These are phyloP conservation scores for Cyphomyrus discorhynchus DNA, from an alignment of 2,113 vertebrate genomes.

Conservation along the genomic window DNA sequence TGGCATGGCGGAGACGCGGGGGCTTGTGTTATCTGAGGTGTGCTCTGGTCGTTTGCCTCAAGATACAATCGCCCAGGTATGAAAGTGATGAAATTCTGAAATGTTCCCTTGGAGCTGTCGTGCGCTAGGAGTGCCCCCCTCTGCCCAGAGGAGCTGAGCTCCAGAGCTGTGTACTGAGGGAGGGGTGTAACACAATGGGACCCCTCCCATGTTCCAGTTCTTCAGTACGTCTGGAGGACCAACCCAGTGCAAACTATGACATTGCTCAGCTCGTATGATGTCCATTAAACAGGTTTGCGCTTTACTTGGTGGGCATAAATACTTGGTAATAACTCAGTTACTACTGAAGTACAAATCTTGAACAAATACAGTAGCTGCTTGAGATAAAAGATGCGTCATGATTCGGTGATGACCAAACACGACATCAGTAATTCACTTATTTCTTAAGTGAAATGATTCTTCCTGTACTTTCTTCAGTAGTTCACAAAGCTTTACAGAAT, in stretches of 20 bases:
- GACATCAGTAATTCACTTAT: not conserved
- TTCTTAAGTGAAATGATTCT: not conserved
- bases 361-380: not conserved
- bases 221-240: not conserved
- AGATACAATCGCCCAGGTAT: not conserved
- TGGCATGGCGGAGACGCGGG: not conserved
- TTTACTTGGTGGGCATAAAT: not conserved
- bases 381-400: not conserved
- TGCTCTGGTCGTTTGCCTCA: not conserved
- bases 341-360: not conserved
- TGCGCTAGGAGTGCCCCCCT: not conserved
- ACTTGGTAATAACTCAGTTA: not conserved
- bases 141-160: not conserved
- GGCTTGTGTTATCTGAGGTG: not conserved
- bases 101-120: not conserved
- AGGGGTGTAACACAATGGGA: not conserved
- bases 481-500: too few relatives aligned
- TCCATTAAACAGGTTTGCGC: not conserved
- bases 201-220: not conserved
- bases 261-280: not conserved
- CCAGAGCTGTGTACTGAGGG: not conserved
- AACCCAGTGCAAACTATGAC: not conserved
- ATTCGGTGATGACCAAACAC: not conserved
- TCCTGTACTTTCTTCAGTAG: too few relatives aligned
- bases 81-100: constrained; percentile 1